phyloP scores from a whole-genome alignment of 23 tunicate species.

The Botrylloides violaceus region DNA sequence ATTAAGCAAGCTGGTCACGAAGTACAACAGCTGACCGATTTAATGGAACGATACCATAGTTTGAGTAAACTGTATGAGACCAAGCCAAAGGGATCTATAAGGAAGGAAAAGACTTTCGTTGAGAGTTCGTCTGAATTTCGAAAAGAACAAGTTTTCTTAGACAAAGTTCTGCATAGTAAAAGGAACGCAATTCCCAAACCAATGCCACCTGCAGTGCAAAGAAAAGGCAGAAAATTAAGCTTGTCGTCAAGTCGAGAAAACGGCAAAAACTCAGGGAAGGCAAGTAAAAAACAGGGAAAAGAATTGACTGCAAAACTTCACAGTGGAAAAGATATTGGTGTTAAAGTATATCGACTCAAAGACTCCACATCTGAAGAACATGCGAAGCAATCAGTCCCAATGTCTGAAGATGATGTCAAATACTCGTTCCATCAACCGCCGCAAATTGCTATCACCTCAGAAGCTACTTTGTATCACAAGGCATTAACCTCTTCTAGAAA shows the following conservation, averaged over 20 bases:
- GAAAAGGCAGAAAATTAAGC: neutral
- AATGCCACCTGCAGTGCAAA: conserved; percentile 3
- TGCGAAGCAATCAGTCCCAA: conserved; percentile 8
- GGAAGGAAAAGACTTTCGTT: neutral
- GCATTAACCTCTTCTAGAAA: conserved; percentile 20
- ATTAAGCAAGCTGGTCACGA: conserved; percentile 1
- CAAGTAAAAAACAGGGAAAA: neutral
- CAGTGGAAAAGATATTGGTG: conserved; percentile 11
- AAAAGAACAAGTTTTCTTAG: neutral
- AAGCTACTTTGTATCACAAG: conserved; percentile 13
- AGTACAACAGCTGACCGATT: conserved; percentile 13
- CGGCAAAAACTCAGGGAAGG: neutral
- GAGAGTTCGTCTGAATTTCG: neutral
- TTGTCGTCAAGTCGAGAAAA: neutral
- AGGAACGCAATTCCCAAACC: neutral
- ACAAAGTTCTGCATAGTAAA: neutral
- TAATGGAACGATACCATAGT: conserved; percentile 16
- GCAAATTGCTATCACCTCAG: neutral
- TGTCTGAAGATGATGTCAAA: conserved; percentile 13
- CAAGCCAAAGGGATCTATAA: neutral
- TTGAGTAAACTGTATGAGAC: conserved; percentile 11
- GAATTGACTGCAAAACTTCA: conserved; percentile 8
- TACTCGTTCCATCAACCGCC: conserved; percentile 9
- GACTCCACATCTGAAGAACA: conserved; percentile 5
- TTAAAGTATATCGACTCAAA: neutral